A percentile compares a stretch with the other conserved stretches of the same genome.
These are phyloP conservation scores for Campoplex capitator DNA, from an alignment of 2,888 invertebrate genomes.

Conservation along the genomic window DNA sequence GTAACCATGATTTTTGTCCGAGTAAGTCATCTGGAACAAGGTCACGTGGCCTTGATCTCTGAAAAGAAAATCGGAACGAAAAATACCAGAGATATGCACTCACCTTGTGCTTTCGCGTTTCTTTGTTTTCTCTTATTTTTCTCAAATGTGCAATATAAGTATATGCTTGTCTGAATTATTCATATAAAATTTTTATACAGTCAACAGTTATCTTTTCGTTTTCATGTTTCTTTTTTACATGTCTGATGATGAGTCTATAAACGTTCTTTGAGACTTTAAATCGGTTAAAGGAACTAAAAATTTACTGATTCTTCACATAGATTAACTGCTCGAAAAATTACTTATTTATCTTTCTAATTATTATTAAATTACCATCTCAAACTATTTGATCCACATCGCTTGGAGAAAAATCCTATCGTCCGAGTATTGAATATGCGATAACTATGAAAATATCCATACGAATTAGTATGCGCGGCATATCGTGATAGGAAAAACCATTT, in stretches of 20 bases:
- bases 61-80: neutral
- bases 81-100: neutral
- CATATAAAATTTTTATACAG: neutral
- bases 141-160: neutral
- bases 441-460: neutral
- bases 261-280: neutral
- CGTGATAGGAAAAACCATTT: neutral
- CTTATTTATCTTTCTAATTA: neutral
- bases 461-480: neutral
- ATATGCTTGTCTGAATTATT: neutral
- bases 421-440: neutral
- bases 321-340: no score
- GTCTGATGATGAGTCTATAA: neutral
- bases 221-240: neutral
- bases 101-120: neutral
- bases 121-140: conserved; percentile 6
- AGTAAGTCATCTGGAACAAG: conserved; percentile 24
- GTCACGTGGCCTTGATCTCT: conserved; percentile 51
- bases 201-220: neutral
- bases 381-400: neutral
- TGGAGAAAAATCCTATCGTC: neutral
- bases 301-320: neutral
- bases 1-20: neutral
- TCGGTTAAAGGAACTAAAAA: neutral
- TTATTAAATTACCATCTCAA: neutral